Conservation (phyloP, 2,888 invertebrate species). For the Hylaea fasciaria region DNA sequence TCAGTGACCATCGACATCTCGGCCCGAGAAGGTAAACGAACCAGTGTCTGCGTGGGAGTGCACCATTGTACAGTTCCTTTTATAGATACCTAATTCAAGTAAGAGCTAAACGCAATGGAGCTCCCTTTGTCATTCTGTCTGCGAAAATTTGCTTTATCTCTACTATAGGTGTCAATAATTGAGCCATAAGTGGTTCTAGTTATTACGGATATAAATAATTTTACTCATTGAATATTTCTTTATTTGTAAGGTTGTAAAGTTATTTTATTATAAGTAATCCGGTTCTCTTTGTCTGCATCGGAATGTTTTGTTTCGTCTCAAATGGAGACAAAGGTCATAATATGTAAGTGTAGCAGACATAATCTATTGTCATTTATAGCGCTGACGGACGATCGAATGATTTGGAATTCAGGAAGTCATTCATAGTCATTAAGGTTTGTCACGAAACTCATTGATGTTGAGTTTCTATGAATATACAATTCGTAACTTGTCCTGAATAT, state of each 20-base stretch:
- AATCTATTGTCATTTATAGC: neutral
- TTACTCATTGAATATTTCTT: slow-evolving; percentile 1
- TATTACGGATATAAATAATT: slow-evolving; percentile 7
- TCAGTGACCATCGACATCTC: slow-evolving; percentile 25
- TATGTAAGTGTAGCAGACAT: slow-evolving; percentile 3
- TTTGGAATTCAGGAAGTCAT: slow-evolving; percentile 31
- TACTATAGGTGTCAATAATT: slow-evolving; percentile 2
- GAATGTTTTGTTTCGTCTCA: slow-evolving; percentile 7
- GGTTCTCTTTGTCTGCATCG: slow-evolving; percentile 13
- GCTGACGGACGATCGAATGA: slow-evolving; percentile 5
- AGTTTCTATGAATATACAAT: slow-evolving; percentile 8
- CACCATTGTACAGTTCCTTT: slow-evolving; percentile 14
- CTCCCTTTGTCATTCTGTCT: slow-evolving; percentile 2
- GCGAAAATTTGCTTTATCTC: neutral
- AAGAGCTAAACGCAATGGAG: slow-evolving; percentile 5
- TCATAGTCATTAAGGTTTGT: slow-evolving; percentile 16
- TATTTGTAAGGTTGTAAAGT: neutral
- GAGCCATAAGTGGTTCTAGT: slow-evolving; percentile 3
- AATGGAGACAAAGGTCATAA: slow-evolving; percentile 18
- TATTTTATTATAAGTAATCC: neutral
- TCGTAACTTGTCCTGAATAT: neutral
- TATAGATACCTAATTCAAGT: slow-evolving; percentile 9
- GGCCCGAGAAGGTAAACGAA: slow-evolving; percentile 27
- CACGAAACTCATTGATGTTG: slow-evolving; percentile 25
- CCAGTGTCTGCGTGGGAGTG: slow-evolving; percentile 24